Percentiles rank a stretch among this genome's conserved stretches.
Evolutionary conservation across 2,113 vertebrate species (phyloP).

Genomic region (Cyanoliseus patagonus): DNA sequence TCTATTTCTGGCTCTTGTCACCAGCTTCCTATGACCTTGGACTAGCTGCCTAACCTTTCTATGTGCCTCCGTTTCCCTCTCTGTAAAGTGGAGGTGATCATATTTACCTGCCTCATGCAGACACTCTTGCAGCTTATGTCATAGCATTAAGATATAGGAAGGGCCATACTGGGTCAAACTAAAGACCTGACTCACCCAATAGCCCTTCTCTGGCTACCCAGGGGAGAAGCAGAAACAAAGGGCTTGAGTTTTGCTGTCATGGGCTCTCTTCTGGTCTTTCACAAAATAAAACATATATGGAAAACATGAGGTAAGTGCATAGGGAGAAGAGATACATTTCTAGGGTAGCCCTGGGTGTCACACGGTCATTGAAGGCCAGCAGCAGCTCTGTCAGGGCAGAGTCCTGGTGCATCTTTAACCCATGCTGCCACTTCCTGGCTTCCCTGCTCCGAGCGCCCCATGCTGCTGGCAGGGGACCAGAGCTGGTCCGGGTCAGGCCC

Average conservation of each 20-base stretch:
- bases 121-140: neutral
- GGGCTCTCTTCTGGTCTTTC: neutral
- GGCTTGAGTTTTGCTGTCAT: neutral
- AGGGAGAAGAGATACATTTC: neutral
- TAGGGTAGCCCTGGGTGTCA: neutral
- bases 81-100: neutral
- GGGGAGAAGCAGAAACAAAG: fast-evolving
- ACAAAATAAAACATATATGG: neutral
- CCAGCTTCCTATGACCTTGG: constrained; percentile 56
- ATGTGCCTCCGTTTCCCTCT: constrained; percentile 15
- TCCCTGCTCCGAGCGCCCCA: neutral
- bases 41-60: neutral
- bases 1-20: constrained; percentile 49
- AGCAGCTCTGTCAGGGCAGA: neutral
- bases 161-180: neutral
- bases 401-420: neutral
- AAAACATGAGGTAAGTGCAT: neutral
- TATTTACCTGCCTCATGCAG: neutral
- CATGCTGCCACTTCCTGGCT: neutral
- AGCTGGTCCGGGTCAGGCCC: neutral
- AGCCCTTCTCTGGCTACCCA: neutral
- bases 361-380: neutral
- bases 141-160: neutral
- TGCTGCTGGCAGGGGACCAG: neutral
- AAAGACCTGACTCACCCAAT: neutral